Conservation (phyloP, 2,113 vertebrate species). For the Hippocampus barbouri region DNA sequence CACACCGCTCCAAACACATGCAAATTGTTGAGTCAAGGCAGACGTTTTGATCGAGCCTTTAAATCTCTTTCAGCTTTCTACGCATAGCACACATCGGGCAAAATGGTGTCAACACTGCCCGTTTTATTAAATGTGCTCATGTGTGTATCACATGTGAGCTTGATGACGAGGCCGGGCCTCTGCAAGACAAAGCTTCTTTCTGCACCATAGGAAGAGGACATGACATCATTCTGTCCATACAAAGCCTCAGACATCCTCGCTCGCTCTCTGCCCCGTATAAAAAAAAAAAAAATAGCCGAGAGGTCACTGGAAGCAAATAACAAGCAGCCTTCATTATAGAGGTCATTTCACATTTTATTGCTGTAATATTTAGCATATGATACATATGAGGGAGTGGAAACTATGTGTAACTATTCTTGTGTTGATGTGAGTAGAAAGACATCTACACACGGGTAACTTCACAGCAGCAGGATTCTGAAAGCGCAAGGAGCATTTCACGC, state of each 20-base stretch:
- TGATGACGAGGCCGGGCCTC: conserved; percentile 47
- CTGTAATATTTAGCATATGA: conserved; percentile 1
- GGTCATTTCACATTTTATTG: not conserved
- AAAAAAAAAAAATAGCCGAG: conserved; percentile 35
- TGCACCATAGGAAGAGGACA: conserved; percentile 69
- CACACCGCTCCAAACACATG: too few relatives aligned
- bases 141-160: conserved; percentile 62
- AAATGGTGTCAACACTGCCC: conserved; percentile 25
- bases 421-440: not conserved
- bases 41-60: not conserved
- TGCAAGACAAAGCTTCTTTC: conserved; percentile 70
- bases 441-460: not conserved
- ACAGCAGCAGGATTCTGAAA: not conserved
- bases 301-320: conserved; percentile 46
- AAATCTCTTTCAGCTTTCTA: not conserved
- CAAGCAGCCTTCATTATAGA: not conserved
- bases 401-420: not conserved
- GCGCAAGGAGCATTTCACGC: not conserved
- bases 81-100: not conserved
- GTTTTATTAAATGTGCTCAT: conserved; percentile 41
- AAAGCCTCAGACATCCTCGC: conserved; percentile 57
- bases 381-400: conserved; percentile 19
- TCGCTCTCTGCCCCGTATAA: conserved; percentile 38
- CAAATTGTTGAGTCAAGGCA: not conserved
- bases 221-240: conserved; percentile 70